Evolutionary conservation across 2,113 vertebrate genomes (phyloP).

Genomic region (Mugil cephalus): DNA sequence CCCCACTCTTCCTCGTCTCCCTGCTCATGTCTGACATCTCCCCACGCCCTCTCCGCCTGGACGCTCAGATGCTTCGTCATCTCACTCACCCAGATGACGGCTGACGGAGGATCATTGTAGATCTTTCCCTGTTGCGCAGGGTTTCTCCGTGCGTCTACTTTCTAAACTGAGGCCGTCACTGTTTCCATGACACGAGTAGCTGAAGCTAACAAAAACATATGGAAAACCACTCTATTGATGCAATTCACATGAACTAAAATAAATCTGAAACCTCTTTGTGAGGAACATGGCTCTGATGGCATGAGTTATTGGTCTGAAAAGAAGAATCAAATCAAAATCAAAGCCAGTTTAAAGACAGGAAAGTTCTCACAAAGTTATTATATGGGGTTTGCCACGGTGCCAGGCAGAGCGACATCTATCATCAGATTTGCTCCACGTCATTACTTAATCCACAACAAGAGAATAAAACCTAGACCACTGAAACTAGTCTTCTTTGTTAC

Average conservation of each 20-base stretch:
- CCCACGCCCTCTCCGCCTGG: slow-evolving; percentile 43
- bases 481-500: neutral
- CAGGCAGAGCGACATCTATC: slow-evolving; percentile 3
- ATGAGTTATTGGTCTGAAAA: slow-evolving; percentile 8
- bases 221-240: neutral
- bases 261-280: neutral
- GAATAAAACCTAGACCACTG: neutral
- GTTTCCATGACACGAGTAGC: slow-evolving; percentile 28
- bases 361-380: slow-evolving; percentile 2
- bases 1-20: slow-evolving; percentile 38
- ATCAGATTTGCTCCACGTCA: neutral
- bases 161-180: neutral
- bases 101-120: slow-evolving; percentile 9
- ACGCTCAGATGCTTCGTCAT: slow-evolving; percentile 67
- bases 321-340: slow-evolving; percentile 26
- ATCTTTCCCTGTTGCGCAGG: neutral
- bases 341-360: neutral
- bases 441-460: neutral
- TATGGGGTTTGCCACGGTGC: neutral
- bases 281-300: slow-evolving; percentile 14
- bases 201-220: neutral
- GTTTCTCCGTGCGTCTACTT: neutral
- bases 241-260: slow-evolving; percentile 25
- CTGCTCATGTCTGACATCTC: slow-evolving; percentile 55
- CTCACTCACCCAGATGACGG: slow-evolving; percentile 48